Percentiles rank a stretch among this genome's conserved stretches.
These are phyloP conservation scores for Tetramorium alpestre DNA, from an alignment of 1,140 invertebrate genomes.

Conservation along the genomic window DNA sequence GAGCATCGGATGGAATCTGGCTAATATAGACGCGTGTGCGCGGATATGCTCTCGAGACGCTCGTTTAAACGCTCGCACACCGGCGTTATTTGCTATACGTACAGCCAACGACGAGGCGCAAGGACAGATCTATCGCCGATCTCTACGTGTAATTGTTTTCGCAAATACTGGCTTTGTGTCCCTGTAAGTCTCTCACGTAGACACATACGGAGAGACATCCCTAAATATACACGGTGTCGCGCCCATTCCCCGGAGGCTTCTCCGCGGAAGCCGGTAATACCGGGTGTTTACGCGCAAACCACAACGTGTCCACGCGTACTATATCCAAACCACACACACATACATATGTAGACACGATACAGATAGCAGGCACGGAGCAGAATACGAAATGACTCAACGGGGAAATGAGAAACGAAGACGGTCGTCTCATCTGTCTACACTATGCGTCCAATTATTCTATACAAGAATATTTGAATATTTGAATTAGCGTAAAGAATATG, in stretches of 20 bases:
- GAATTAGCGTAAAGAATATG: background rate
- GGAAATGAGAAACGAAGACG: background rate
- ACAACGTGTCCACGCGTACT: background rate
- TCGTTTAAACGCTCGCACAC: background rate
- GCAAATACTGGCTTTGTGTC: constrained; percentile 55
- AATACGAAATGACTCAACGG: background rate
- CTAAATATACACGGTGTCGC: constrained; percentile 32
- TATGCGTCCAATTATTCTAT: background rate
- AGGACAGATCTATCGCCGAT: constrained; percentile 21
- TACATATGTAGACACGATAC: background rate
- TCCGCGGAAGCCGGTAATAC: constrained; percentile 8
- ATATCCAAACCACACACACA: constrained; percentile 11
- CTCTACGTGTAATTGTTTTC: constrained; percentile 31
- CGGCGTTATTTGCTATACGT: constrained; percentile 9
- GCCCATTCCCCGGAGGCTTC: background rate
- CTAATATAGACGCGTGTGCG: background rate
- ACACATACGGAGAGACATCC: constrained; percentile 13
- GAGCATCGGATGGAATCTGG: background rate
- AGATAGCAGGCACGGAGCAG: background rate
- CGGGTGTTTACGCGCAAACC: background rate
- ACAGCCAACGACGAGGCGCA: background rate
- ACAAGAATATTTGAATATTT: background rate
- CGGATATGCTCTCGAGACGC: background rate
- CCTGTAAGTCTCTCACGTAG: constrained; percentile 23
- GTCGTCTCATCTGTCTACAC: background rate